Base-by-base conservation (phyloP, 2,113 vertebrate genomes). In the Ondatra zibethicus region DNA sequence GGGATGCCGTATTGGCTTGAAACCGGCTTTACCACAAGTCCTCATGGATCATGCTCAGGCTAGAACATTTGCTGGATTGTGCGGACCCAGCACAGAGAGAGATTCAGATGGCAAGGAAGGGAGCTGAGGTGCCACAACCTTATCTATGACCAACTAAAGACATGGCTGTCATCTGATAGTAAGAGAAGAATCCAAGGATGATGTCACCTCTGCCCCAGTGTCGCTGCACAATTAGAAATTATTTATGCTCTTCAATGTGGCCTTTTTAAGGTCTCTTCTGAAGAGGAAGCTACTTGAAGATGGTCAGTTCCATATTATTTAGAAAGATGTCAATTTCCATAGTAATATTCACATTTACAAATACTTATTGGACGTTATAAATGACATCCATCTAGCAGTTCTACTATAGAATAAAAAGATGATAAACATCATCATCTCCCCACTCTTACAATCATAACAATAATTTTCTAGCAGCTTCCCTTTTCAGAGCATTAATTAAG, bases 401-500 rank as follows among this genome's bases (percentile, higher is more conserved):
- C 36, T 63, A 39, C 72, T 77, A 52, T 45, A 91, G 23, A 86
- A 88, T 87, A 90, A 86, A 91, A 78, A 75, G n/a, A 73, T 89
- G 16, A 16, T 82, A 86, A 72, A 13, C 23, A 27, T 87, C 61
- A 92, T 85, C 66, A 93, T 70, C 91, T 95, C 72, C 82, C 61
- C 96, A 78, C n/a, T 90, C 92, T 92, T 50, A 88, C 9, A 61
- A 81, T 77, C 82, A 68, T 89, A 86, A 68, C 45, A 77, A 52
- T 80, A 93, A 95, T 94, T 96, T 91, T 87, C 61, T 89, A 82
- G 31, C 61, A 63, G 16, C 42, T 95, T 94, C 88, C 50, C 45
- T 33, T 89, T 94, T 89, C 45, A 88, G 72, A 91, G 61, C 58
- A 52, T 96, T 96, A 86, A 93, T 92, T 95, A 88, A 94, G 61